Conservation (phyloP, 2,113 vertebrate genomes). For the Hydrolagus affinis region DNA sequence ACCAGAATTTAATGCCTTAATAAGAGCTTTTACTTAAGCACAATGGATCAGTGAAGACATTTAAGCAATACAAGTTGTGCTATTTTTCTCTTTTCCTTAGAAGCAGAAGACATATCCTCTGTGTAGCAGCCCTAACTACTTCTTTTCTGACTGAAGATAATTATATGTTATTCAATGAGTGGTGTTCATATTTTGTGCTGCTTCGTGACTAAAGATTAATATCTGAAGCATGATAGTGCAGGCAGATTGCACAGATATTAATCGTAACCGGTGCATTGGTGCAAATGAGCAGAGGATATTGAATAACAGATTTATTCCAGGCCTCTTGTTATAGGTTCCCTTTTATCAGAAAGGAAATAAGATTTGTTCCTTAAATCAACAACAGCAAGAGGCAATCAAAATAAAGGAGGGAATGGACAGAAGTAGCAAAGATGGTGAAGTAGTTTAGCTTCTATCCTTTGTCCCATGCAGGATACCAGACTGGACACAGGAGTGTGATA, state of each 20-base stretch:
- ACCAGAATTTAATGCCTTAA: neutral
- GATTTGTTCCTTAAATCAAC: neutral
- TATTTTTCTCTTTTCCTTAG: neutral
- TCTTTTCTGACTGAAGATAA: neutral
- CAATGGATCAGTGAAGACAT: neutral
- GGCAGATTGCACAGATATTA: neutral
- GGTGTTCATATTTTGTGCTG: neutral
- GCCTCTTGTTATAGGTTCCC: too few species aligned
- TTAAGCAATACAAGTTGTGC: neutral
- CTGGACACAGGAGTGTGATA: neutral
- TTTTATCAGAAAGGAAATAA: conserved; percentile 1
- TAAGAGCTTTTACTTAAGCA: neutral
- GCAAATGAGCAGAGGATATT: neutral
- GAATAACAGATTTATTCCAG: neutral
- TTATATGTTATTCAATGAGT: neutral
- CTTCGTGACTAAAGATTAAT: neutral
- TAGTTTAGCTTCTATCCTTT: neutral
- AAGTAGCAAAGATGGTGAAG: neutral
- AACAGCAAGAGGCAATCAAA: neutral
- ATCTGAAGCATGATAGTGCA: neutral
- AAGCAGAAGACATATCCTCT: neutral
- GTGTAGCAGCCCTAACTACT: neutral
- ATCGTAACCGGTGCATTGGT: neutral
- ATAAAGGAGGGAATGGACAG: neutral
- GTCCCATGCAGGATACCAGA: neutral